These are phyloP conservation scores for Chalcosyrphus nemorum DNA, from an alignment of 2,888 invertebrate species.

Conservation along the genomic window DNA sequence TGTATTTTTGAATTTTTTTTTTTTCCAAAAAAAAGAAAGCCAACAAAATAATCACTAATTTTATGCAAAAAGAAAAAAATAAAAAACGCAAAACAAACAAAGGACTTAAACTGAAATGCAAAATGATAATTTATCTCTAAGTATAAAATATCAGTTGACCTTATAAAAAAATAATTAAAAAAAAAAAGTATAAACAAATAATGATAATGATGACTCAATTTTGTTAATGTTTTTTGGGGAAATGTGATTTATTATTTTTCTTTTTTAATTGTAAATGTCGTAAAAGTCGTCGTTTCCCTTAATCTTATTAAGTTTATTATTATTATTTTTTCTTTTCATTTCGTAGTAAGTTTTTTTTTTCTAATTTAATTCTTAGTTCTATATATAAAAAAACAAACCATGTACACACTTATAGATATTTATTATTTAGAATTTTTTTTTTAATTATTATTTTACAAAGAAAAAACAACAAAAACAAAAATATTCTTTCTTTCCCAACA, in stretches of 20 bases:
- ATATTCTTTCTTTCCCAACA: conserved; percentile 46
- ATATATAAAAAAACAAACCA: conserved; percentile 50
- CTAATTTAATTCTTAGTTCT: conserved; percentile 52
- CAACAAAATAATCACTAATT: conserved; percentile 22
- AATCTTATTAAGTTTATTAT: conserved; percentile 17
- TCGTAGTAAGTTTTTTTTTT: conserved; percentile 48
- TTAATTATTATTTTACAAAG: conserved; percentile 35
- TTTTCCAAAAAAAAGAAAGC: conserved; percentile 8
- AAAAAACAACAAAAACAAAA: conserved; percentile 1
- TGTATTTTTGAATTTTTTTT: conserved; percentile 39
- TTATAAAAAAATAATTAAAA: neutral
- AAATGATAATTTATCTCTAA: conserved; percentile 40
- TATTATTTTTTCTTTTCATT: conserved; percentile 14
- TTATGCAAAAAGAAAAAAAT: conserved; percentile 19
- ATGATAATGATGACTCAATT: conserved; percentile 33
- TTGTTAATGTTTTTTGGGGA: conserved; percentile 47
- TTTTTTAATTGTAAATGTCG: conserved; percentile 27
- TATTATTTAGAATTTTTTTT: conserved; percentile 67
- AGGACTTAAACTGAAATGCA: conserved; percentile 49
- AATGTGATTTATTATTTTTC: conserved; percentile 43
- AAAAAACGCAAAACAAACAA: conserved; percentile 39
- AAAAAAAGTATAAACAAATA: neutral
- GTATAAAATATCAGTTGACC: conserved; percentile 19
- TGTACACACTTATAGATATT: conserved; percentile 69
- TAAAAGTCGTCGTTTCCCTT: conserved; percentile 49